These are phyloP conservation scores for Papilio protenor DNA, from an alignment of 2,888 invertebrate genomes.

Conservation along the genomic window DNA sequence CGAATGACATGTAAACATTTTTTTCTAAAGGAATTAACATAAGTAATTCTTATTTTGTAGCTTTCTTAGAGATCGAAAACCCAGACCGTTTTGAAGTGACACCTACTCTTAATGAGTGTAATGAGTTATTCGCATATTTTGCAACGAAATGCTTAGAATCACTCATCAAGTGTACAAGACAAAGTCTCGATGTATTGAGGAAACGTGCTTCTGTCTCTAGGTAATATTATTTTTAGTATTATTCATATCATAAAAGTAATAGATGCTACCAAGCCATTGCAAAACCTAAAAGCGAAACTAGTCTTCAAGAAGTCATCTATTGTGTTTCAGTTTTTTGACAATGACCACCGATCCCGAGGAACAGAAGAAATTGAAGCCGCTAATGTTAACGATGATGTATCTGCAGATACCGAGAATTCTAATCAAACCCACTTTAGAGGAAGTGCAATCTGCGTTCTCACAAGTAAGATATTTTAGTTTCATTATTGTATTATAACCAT, in stretches of 20 bases:
- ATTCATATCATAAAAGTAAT: slow-evolving; percentile 41
- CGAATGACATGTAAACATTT: no score
- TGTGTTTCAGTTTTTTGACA: slow-evolving; percentile 71
- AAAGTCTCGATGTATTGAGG: slow-evolving; percentile 89
- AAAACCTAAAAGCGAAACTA: neutral
- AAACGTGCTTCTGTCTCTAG: slow-evolving; percentile 83
- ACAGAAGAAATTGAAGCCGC: slow-evolving; percentile 78
- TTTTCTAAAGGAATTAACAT: neutral
- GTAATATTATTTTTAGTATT: slow-evolving; percentile 48
- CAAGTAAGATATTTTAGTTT: slow-evolving; percentile 67
- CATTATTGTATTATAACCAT: neutral
- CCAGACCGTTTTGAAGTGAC: slow-evolving; percentile 84
- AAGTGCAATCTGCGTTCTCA: slow-evolving; percentile 87
- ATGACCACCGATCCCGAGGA: slow-evolving; percentile 78
- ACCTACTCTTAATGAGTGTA: slow-evolving; percentile 88
- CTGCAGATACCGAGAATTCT: slow-evolving; percentile 86
- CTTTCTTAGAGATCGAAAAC: slow-evolving; percentile 87
- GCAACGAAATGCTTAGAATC: slow-evolving; percentile 90
- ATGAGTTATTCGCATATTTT: slow-evolving; percentile 92
- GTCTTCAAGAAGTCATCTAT: neutral
- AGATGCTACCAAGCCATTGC: neutral
- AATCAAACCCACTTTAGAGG: slow-evolving; percentile 87
- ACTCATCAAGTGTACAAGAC: slow-evolving; percentile 89
- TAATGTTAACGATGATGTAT: slow-evolving; percentile 86
- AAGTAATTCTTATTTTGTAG: slow-evolving; percentile 58